A percentile compares a stretch with the other conserved stretches of the same genome.
Evolutionary conservation across 2,888 invertebrate species (phyloP).

Genomic region (Euplagia quadripunctaria): DNA sequence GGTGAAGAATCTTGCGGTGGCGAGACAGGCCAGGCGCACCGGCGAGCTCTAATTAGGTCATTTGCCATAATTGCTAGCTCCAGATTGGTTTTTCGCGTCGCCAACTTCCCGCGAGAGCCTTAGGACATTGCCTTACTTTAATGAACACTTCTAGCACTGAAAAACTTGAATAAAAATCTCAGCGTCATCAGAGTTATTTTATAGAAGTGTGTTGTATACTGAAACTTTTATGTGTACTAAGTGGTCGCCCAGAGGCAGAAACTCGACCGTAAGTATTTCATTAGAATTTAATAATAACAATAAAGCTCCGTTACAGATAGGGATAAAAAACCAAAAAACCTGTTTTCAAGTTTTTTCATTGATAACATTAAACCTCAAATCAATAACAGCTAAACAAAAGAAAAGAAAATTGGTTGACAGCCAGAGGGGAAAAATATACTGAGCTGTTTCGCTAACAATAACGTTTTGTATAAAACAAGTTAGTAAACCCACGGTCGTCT

Average conservation of each 20-base stretch:
- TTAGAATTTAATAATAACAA: no score
- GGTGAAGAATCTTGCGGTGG: constrained; percentile 72
- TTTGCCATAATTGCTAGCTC: constrained; percentile 83
- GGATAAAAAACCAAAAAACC: no score
- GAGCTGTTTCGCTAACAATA: no score
- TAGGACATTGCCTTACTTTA: constrained; percentile 70
- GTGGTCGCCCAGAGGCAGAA: neutral
- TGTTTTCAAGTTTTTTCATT: no score
- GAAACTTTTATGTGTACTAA: constrained; percentile 9
- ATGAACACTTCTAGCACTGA: constrained; percentile 74
- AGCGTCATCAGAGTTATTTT: constrained; percentile 34
- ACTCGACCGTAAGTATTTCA: no score
- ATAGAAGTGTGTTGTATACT: constrained; percentile 15
- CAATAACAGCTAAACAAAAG: no score
- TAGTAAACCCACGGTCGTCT: no score
- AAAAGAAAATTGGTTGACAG: no score
- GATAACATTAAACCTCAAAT: no score
- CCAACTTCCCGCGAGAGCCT: constrained; percentile 74
- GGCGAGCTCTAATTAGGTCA: constrained; percentile 77
- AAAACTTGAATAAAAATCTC: constrained; percentile 49
- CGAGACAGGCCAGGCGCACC: constrained; percentile 58
- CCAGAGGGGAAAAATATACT: no score
- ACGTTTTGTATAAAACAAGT: no score
- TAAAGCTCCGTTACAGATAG: no score
- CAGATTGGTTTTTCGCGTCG: constrained; percentile 85